Evolutionary conservation across 2,888 invertebrate genomes (phyloP).

Genomic region (Copidosoma aretas): DNA sequence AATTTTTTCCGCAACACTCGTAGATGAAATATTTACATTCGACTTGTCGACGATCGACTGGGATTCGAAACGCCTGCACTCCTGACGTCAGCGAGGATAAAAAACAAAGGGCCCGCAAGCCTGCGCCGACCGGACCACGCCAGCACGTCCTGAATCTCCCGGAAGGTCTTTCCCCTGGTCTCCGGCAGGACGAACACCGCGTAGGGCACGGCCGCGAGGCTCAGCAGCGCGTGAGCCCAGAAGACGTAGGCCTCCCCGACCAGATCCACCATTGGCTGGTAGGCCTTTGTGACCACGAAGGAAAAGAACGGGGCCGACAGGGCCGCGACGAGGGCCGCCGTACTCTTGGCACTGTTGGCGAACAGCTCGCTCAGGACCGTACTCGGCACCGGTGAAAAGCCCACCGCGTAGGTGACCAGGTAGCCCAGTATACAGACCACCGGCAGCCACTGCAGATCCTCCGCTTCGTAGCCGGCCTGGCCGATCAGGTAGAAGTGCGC

Average conservation of each 20-base stretch:
- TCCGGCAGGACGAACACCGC: constrained; percentile 47
- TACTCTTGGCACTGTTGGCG: constrained; percentile 41
- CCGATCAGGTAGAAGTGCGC: constrained; percentile 47
- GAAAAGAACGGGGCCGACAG: constrained; percentile 35
- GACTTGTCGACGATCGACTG: too few relatives aligned
- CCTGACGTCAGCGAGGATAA: too few relatives aligned
- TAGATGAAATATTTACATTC: too few relatives aligned
- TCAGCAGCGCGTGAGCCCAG: constrained; percentile 12
- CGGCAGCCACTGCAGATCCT: constrained; percentile 46
- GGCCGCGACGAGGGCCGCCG: constrained; percentile 38
- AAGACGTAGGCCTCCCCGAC: constrained; percentile 39
- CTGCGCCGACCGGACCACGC: too few relatives aligned
- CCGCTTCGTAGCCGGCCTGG: constrained; percentile 33
- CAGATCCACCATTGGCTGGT: constrained; percentile 40
- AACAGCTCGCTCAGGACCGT: constrained; percentile 43
- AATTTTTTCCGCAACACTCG: too few relatives aligned
- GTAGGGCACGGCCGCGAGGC: constrained; percentile 3
- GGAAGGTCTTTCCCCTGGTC: constrained; percentile 55
- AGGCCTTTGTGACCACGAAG: constrained; percentile 42
- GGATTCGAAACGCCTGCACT: too few relatives aligned
- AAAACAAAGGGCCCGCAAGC: too few relatives aligned
- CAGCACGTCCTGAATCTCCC: constrained; percentile 53
- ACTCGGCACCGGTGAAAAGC: constrained; percentile 39
- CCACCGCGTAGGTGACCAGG: constrained; percentile 27
- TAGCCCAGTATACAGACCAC: constrained; percentile 46